Percentiles rank a stretch among this genome's conserved stretches.
Evolutionary conservation across 2,113 vertebrate species (phyloP).

Genomic region (Uropsilus gracilis): DNA sequence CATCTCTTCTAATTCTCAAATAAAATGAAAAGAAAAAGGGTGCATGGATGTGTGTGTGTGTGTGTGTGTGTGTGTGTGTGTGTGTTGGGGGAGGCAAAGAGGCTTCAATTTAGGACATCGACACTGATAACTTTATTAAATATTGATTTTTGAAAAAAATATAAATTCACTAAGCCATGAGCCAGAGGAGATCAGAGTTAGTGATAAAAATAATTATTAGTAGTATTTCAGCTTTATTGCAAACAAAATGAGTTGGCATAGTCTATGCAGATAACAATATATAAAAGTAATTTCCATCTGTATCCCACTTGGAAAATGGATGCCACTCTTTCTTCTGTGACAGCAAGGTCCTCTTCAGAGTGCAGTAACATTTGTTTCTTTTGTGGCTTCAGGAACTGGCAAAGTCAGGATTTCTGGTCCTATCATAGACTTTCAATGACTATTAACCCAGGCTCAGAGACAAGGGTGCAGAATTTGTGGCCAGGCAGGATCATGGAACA

Average conservation of each 20-base stretch:
- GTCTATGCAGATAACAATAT: constrained; percentile 53
- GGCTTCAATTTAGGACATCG: constrained; percentile 75
- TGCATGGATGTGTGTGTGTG: background rate
- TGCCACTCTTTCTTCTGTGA: background rate
- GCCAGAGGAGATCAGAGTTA: constrained; percentile 80
- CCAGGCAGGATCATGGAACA: background rate
- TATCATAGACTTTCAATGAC: constrained; percentile 1
- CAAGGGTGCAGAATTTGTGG: background rate
- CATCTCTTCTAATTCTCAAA: constrained; percentile 48
- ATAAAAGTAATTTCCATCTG: constrained; percentile 57
- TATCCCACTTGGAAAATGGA: constrained; percentile 2
- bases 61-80: background rate
- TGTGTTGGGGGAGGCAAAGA: background rate
- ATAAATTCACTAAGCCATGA: constrained; percentile 81
- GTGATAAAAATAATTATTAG: constrained; percentile 86
- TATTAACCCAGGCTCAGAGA: constrained; percentile 45
- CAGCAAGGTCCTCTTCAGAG: constrained; percentile 16
- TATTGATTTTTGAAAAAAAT: constrained; percentile 86
- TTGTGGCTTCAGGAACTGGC: background rate
- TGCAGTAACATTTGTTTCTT: constrained; percentile 21
- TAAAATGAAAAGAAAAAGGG: background rate
- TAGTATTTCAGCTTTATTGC: constrained; percentile 82
- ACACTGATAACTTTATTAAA: constrained; percentile 88
- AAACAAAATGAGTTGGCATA: constrained; percentile 81
- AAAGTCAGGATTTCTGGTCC: constrained; percentile 43